Evolutionary conservation across 2,797 vertebrate species (phyloP).

Genomic region (Intellagama lesueurii): DNA sequence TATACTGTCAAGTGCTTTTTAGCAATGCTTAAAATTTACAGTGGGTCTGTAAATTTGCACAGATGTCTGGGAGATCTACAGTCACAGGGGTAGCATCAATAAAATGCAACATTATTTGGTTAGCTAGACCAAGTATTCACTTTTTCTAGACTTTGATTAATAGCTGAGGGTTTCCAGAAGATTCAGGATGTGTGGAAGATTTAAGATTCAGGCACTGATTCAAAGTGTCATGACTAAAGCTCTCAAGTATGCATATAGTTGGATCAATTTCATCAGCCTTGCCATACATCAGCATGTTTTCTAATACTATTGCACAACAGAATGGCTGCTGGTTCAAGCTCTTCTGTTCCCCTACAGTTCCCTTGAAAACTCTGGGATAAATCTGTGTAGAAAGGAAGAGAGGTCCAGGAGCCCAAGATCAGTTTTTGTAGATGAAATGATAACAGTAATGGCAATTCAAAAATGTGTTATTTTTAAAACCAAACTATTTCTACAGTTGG

Average conservation of each 20-base stretch:
- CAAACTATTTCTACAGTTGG: not conserved
- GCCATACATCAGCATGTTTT: not conserved
- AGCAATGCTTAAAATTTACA: slow-evolving; percentile 35
- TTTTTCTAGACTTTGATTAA: slow-evolving; percentile 19
- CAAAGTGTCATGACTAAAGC: not conserved
- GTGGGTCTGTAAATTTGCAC: slow-evolving; percentile 19
- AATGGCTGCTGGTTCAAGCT: not conserved
- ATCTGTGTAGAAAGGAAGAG: not conserved
- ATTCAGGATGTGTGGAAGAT: slow-evolving; percentile 19
- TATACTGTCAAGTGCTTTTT: slow-evolving; percentile 7
- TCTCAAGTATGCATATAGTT: slow-evolving; percentile 10
- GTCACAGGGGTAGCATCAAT: slow-evolving; percentile 31
- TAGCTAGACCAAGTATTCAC: slow-evolving; percentile 21
- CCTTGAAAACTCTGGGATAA: not conserved
- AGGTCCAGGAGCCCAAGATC: not conserved
- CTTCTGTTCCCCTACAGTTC: not conserved
- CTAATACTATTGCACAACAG: not conserved
- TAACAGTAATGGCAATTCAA: not conserved
- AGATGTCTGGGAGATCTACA: slow-evolving; percentile 34
- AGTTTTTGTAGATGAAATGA: not conserved
- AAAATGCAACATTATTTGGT: slow-evolving; percentile 28
- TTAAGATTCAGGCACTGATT: slow-evolving; percentile 33
- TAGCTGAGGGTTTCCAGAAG: slow-evolving; percentile 19
- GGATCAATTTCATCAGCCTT: not conserved
- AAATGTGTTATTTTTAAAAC: not conserved